Evolutionary conservation across 1,140 invertebrate genomes (phyloP), one percentile per base, ranked within the genome.

Genomic region (Euschistus heros): DNA sequence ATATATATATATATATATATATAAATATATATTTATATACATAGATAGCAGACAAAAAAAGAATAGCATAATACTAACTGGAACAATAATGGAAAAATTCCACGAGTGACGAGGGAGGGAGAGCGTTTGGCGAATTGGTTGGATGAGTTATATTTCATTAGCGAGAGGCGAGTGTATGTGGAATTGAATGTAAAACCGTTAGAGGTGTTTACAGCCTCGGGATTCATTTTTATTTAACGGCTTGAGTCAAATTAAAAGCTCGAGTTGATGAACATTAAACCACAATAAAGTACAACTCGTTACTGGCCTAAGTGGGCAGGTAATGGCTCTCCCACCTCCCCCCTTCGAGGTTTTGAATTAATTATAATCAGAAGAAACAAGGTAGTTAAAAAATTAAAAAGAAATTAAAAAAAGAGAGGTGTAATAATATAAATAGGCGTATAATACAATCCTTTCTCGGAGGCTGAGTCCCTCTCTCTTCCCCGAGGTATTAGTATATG

Each of bases 111-210:
- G 37, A 30, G 15, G 14, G 14, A 20, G 14, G 15, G 27, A 30
- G 18, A 17, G 27, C 4, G 14, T 18, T 33, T 18, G 27, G 17
- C n/a, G 27, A 27, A 26, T 20, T 37, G 27, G 37, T 15, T 30
- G 26, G 8, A 14, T 20, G 27, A 33, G 27, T 30, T 20, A 61
- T 61, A 33, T 33, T 61, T 33, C 59, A 61, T 27, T 27, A 59
- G 59, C 18, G 18, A 15, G 59, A 37, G 18, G 30, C 2, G 24
- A 57, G 24, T 57, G 54, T 27, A 57, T 27, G 54, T 27, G 37
- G 37, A 61, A 61, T 33, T 18, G 30, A 61, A 33, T 61, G 47
- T 50, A 50, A 50, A 50, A 50, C 47, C 47, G 47, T 50, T 50
- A 50, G 10, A 22, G 47, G 47, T 50, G 47, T 50, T 50, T 50